Percentiles rank a stretch among this genome's conserved stretches.
phyloP scores from a whole-genome alignment of 2,888 invertebrate species.

The Halictus ligatus region DNA sequence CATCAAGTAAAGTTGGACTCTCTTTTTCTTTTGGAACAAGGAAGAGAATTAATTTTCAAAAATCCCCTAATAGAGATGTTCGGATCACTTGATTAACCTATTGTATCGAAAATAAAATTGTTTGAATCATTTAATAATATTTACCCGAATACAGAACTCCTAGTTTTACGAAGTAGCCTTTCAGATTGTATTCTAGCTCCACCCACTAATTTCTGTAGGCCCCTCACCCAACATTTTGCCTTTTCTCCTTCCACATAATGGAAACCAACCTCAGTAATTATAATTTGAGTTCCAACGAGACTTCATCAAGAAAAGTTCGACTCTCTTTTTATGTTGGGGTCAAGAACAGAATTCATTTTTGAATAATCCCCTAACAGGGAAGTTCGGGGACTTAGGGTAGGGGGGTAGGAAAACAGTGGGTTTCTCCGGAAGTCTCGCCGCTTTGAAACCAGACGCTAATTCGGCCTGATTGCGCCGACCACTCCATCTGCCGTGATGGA shows the following conservation, averaged over 20 bases:
- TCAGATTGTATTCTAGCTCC: no score
- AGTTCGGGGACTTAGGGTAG: not conserved
- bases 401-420: not conserved
- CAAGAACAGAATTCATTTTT: not conserved
- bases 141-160: no score
- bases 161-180: no score
- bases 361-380: not conserved
- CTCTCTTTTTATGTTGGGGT: not conserved
- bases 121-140: no score
- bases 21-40: not conserved
- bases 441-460: conserved; percentile 50
- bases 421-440: not conserved
- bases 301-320: not conserved
- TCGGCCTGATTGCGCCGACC: conserved; percentile 33
- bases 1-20: not conserved
- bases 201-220: no score
- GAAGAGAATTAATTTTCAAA: not conserved
- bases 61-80: not conserved
- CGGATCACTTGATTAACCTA: no score
- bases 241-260: no score
- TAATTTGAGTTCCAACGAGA: not conserved
- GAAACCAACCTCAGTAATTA: no score
- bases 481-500: conserved; percentile 32
- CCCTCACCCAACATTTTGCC: no score
- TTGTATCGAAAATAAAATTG: no score